These are phyloP conservation scores for Cepaea nemoralis DNA, from an alignment of 1,140 invertebrate species.

Conservation along the genomic window DNA sequence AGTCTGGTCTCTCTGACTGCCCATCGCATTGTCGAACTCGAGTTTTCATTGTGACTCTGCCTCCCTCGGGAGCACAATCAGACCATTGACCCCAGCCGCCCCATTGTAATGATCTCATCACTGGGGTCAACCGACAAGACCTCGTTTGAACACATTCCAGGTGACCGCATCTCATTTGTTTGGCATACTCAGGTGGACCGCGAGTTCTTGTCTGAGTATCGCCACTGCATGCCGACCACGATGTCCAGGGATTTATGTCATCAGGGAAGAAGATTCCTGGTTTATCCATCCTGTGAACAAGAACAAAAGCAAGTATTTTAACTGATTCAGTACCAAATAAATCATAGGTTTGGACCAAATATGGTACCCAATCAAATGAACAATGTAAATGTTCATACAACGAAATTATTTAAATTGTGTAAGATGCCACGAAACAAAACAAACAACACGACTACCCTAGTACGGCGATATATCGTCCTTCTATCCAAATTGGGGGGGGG, in stretches of 20 bases:
- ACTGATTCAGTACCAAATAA: no score
- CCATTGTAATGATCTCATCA: neutral
- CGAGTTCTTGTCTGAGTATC: constrained; percentile 6
- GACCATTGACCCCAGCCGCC: neutral
- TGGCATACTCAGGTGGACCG: neutral
- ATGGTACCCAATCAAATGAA: no score
- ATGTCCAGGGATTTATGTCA: neutral
- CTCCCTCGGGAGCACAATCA: neutral
- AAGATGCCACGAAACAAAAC: no score
- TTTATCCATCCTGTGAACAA: constrained; percentile 15
- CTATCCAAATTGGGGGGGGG: no score
- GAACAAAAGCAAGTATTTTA: no score
- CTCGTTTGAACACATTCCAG: neutral
- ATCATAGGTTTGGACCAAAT: no score
- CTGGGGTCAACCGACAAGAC: neutral
- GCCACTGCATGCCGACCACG: neutral
- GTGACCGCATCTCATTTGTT: neutral
- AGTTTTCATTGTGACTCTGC: neutral
- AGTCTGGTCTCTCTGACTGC: neutral
- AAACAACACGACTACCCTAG: no score
- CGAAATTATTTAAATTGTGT: no score
- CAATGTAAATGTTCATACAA: no score
- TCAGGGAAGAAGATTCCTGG: neutral
- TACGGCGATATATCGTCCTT: no score
- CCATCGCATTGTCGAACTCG: neutral